Evolutionary conservation across 1,140 invertebrate species (phyloP), one percentile per base, ranked within the genome.

Genomic region (Calycopis cecrops): DNA sequence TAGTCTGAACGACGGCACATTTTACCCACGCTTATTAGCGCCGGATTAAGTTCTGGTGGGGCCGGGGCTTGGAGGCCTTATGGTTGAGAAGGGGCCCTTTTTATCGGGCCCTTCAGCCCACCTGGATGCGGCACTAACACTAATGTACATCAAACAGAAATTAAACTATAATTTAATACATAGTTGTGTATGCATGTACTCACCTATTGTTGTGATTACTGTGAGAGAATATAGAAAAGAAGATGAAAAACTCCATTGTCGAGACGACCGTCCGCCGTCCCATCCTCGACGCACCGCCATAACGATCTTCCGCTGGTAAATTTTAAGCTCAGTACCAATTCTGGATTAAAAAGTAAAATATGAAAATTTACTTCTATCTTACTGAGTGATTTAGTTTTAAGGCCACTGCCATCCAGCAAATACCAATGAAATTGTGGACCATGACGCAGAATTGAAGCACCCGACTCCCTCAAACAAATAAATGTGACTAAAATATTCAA

Each of bases 131-230:
- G 9, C 9, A 6, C 34, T 9, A 9, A 9, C 4, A 35, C 34
- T 6, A 35, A 6, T 35, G 4, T 35, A 4, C 34, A 6, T 35
- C 9, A 35, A 35, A 35, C 34, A n/a, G n/a, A n/a, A n/a, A n/a
- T n/a, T 35, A 35, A 6, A 35, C 9, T 35, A 35, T 35, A 35
- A 35, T 35, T 35, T 35, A 35, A 35, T 35, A 35, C 9, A 35
- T 6, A 35, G 4, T 35, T 35, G 9, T 35, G 35, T 11, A 10
- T 37, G 10, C 35, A 4, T 10, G 2, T 10, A 50, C 35, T 63
- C 63, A 97, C 96, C 97, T 62, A 98, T 98, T 0, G 96, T 98
- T 0, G 97, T 98, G 70, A 98, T 98, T 58, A 98, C 96, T 9
- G 97, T 98, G 17, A 99, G 91, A 0, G 96, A 98, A 84, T 98